A percentile compares a stretch with the other conserved stretches of the same genome.
Evolutionary conservation across 2,888 invertebrate species (phyloP).

Genomic region (Catocala sponsa): DNA sequence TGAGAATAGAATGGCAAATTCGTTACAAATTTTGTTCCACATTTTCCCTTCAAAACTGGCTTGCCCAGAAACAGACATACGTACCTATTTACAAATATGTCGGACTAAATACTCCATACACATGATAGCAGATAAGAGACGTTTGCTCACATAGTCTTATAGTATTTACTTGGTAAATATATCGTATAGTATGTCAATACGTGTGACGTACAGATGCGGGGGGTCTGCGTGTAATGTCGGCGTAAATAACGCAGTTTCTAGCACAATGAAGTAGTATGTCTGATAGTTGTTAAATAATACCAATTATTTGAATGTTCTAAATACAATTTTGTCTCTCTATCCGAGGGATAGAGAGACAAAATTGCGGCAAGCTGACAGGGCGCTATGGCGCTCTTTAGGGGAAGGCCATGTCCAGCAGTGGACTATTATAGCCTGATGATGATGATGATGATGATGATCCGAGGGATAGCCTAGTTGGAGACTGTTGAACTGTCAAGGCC

Average conservation of each 20-base stretch:
- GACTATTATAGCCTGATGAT: too few species aligned
- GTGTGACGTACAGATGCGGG: slow-evolving; percentile 9
- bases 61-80: slow-evolving; percentile 10
- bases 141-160: slow-evolving; percentile 6
- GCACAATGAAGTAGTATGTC: slow-evolving; percentile 4
- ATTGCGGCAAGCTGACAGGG: too few species aligned
- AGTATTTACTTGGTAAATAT: slow-evolving; percentile 27
- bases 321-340: too few species aligned
- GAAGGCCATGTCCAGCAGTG: too few species aligned
- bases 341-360: too few species aligned
- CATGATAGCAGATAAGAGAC: slow-evolving; percentile 23
- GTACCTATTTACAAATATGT: slow-evolving; percentile 27
- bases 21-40: background rate
- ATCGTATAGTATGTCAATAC: slow-evolving; percentile 13
- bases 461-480: too few species aligned
- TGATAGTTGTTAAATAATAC: too few species aligned
- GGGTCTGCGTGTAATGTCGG: slow-evolving; percentile 12
- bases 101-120: slow-evolving; percentile 18
- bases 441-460: too few species aligned
- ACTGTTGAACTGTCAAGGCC: too few species aligned
- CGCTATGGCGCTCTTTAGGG: too few species aligned
- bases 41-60: slow-evolving; percentile 10
- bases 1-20: slow-evolving; percentile 11
- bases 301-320: too few species aligned
- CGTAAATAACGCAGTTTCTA: slow-evolving; percentile 7